These are phyloP conservation scores for Dasypus novemcinctus DNA, from an alignment of 2,113 vertebrate species.

Conservation along the genomic window DNA sequence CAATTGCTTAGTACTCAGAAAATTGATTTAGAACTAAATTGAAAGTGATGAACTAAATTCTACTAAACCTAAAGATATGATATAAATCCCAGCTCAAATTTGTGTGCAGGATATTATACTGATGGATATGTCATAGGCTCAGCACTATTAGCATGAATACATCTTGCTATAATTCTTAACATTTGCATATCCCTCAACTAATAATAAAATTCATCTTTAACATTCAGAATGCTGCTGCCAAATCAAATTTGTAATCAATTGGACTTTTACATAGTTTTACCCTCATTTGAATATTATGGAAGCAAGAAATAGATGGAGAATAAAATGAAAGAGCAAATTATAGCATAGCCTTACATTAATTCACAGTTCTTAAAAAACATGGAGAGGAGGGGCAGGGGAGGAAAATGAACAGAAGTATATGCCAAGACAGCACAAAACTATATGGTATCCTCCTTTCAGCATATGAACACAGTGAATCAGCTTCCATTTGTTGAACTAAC, in stretches of 20 bases:
- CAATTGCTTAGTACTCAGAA: not conserved
- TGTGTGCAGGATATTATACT: not conserved
- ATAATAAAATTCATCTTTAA: slow-evolving; percentile 53
- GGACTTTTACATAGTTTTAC: slow-evolving; percentile 57
- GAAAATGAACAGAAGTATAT: not conserved
- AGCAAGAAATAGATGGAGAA: slow-evolving; percentile 40
- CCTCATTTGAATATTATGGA: slow-evolving; percentile 58
- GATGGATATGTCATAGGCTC: slow-evolving; percentile 15
- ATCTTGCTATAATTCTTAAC: slow-evolving; percentile 59
- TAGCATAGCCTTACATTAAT: not conserved
- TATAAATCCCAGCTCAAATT: slow-evolving; percentile 29
- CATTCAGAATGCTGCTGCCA: slow-evolving; percentile 34
- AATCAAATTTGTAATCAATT: slow-evolving; percentile 56
- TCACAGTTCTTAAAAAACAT: not conserved
- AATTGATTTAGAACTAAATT: slow-evolving; percentile 62
- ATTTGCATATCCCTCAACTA: slow-evolving; percentile 62
- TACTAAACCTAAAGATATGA: slow-evolving; percentile 47
- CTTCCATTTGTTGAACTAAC: not conserved
- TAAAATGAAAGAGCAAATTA: slow-evolving; percentile 42
- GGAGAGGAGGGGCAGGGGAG: not conserved
- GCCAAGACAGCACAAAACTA: not conserved
- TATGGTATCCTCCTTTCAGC: not conserved
- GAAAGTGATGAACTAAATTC: slow-evolving; percentile 43
- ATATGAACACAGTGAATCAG: not conserved
- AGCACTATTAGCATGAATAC: slow-evolving; percentile 42